A percentile compares a stretch with the other conserved stretches of the same genome.
Conservation (phyloP, 2,113 vertebrate genomes). For the Ornithorhynchus anatinus region DNA sequence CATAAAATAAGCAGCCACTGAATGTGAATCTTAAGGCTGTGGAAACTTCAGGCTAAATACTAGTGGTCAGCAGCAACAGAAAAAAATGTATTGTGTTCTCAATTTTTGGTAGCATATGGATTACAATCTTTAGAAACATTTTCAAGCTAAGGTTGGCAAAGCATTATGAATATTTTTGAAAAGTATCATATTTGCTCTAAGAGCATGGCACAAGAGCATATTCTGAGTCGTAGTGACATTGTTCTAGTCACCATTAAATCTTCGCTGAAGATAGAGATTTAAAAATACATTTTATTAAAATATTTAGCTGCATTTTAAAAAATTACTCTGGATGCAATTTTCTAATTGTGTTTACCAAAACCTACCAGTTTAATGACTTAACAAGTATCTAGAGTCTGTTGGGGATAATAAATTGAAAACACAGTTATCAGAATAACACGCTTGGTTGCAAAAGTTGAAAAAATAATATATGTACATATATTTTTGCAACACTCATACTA, state of each 20-base stretch:
- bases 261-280: neutral
- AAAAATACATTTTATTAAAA: neutral
- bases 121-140: constrained; percentile 7
- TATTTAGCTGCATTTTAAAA: constrained; percentile 14
- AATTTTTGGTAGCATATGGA: constrained; percentile 22
- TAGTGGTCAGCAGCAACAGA: neutral
- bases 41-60: neutral
- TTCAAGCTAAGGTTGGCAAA: constrained; percentile 30
- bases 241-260: neutral
- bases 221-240: neutral
- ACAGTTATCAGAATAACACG: neutral
- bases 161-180: constrained; percentile 20
- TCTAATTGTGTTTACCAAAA: constrained; percentile 14
- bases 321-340: constrained; percentile 17
- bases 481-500: neutral
- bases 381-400: constrained; percentile 14
- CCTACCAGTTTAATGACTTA: constrained; percentile 3
- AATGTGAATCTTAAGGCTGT: constrained; percentile 7
- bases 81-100: neutral
- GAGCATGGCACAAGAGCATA: neutral
- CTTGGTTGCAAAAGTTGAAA: neutral
- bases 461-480: constrained; percentile 1
- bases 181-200: constrained; percentile 19
- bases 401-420: neutral
- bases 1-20: constrained; percentile 31